These are phyloP conservation scores for Mionectes macconnelli DNA, from an alignment of 2,113 vertebrate genomes.

Conservation along the genomic window DNA sequence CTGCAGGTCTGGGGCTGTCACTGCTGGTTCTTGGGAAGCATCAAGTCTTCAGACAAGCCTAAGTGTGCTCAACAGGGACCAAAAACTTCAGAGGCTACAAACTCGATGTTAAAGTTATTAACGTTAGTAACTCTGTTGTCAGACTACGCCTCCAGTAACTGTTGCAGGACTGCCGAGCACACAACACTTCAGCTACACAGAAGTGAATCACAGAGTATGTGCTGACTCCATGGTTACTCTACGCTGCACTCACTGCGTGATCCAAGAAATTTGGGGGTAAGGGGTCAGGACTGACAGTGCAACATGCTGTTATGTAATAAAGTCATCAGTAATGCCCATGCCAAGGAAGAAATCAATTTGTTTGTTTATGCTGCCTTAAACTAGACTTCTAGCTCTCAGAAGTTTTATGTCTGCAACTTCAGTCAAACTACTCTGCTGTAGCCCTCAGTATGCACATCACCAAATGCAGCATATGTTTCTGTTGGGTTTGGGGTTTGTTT, in stretches of 20 bases:
- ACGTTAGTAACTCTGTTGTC: not conserved
- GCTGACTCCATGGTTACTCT: not conserved
- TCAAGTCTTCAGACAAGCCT: not conserved
- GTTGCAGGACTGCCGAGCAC: not conserved
- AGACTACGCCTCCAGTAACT: not conserved
- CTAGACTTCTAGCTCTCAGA: not conserved
- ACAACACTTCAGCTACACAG: not conserved
- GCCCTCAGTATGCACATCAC: not conserved
- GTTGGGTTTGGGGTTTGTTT: not conserved
- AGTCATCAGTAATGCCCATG: not conserved
- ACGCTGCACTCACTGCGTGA: accelerated
- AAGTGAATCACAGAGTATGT: not conserved
- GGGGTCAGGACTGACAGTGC: not conserved
- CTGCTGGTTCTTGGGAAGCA: not conserved
- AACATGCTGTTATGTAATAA: not conserved
- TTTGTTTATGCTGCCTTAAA: not conserved
- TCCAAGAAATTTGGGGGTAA: not conserved
- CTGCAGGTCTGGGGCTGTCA: not conserved
- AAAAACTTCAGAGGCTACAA: not conserved
- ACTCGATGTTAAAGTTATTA: accelerated
- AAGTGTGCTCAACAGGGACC: not conserved
- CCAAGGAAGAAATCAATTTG: not conserved
- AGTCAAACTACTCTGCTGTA: not conserved
- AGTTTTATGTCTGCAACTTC: not conserved
- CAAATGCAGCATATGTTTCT: not conserved